phyloP scores from a whole-genome alignment of 2,797 vertebrate species.

The Muraenolepis orangiensis region DNA sequence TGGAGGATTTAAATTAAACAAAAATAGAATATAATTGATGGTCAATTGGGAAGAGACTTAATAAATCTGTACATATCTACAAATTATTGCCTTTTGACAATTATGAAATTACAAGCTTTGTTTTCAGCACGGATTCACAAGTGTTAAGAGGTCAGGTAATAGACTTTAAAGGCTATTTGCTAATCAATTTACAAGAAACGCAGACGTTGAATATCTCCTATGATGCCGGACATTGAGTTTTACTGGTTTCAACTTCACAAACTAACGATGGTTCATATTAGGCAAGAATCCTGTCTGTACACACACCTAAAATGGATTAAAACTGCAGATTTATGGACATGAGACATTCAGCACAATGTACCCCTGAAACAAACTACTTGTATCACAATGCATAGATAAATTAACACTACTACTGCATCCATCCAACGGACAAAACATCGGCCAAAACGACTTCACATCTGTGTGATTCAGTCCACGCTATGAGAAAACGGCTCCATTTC shows the following conservation, averaged over 20 bases:
- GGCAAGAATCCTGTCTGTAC: constrained; percentile 44
- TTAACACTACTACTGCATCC: constrained; percentile 85
- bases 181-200: constrained; percentile 72
- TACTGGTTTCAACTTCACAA: constrained; percentile 30
- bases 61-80: constrained; percentile 84
- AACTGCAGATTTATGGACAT: constrained; percentile 35
- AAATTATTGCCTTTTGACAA: constrained; percentile 98
- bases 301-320: constrained; percentile 31
- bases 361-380: constrained; percentile 75
- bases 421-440: constrained; percentile 75
- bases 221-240: constrained; percentile 49
- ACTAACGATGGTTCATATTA: constrained; percentile 37
- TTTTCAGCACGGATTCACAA: constrained; percentile 74
- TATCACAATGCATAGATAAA: constrained; percentile 94
- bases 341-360: constrained; percentile 51
- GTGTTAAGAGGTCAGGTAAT: constrained; percentile 75
- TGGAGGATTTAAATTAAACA: constrained; percentile 18
- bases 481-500: constrained; percentile 41
- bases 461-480: constrained; percentile 57
- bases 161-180: constrained; percentile 77
- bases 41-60: constrained; percentile 70
- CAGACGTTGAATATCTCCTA: constrained; percentile 47
- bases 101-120: constrained; percentile 86
- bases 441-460: constrained; percentile 50
- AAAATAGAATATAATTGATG: constrained; percentile 44